Evolutionary conservation across 2,797 vertebrate species (phyloP), one percentile per base, ranked within the genome.

Genomic region (Erethizon dorsatum): DNA sequence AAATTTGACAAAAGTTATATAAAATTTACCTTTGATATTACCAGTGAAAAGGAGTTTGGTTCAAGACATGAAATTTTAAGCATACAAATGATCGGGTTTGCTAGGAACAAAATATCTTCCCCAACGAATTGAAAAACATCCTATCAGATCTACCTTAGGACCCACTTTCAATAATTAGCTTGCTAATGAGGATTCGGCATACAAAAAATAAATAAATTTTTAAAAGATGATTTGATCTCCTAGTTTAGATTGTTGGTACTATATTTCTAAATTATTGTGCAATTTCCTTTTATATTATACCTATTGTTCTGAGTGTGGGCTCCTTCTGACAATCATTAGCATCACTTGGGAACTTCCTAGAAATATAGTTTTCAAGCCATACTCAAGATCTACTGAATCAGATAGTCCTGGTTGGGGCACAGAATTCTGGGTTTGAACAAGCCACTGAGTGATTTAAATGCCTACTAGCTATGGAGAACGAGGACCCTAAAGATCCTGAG

Each of bases 31-130:
- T 84, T 94, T 75, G 20, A 59, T 75, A 54, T 88, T 71, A 83
- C 50, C 41, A 80, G 56, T 71, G 31, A 73, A 80, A 95, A 92
- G 10, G 50, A 6, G 0, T 1, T 52, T 52, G 56, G 6, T 18
- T 93, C 41, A 94, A 85, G 24, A 82, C 31, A 95, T 47, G 63
- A 78, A 91, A 87, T 56, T 91, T 65, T 50, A 97, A 86, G 31
- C 33, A 84, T 67, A 15, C 4, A 83, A 87, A 90, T 69, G 18
- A 69, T 83, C 37, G 71, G 83, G 26, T 52, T 20, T 63, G 4
- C 90, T 52, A 90, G 33, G 7, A 91, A 88, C 33, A 88, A 95
- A 92, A 28, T 31, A 47, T 75, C 45, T 24, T 88, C 78, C 15
- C 12, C 54, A 71, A 56, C 6, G 63, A 84, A 90, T 1, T 69